Conservation (phyloP, 1,140 invertebrate species). For the Brachionus calyciflorus region DNA sequence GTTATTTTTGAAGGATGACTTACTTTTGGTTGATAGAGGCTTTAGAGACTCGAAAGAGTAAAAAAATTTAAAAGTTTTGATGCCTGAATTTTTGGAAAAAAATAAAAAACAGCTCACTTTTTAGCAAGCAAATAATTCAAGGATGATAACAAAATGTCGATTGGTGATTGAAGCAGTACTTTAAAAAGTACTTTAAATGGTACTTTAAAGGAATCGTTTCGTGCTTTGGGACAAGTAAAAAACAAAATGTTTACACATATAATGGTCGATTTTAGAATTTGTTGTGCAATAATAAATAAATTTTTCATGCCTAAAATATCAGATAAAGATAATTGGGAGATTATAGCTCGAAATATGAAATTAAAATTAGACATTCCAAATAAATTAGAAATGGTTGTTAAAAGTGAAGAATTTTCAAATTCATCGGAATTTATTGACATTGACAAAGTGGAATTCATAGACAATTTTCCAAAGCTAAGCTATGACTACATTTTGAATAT, state of each 20-base stretch:
- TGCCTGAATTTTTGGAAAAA: constrained; percentile 1
- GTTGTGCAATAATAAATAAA: neutral
- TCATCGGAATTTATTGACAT: neutral
- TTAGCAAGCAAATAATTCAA: constrained; percentile 8
- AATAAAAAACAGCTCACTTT: constrained; percentile 1
- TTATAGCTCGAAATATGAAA: neutral
- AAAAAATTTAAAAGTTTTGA: neutral
- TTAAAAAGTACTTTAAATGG: no score
- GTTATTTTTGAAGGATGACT: neutral
- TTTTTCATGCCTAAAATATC: constrained; percentile 4
- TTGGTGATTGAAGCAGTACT: neutral
- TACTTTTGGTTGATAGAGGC: constrained; percentile 14
- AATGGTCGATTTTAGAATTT: neutral
- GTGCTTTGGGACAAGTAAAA: neutral
- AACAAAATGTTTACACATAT: neutral
- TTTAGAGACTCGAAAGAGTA: neutral
- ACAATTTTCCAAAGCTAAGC: neutral
- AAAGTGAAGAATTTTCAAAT: neutral
- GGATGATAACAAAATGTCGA: neutral
- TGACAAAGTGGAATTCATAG: neutral
- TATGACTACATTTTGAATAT: constrained; percentile 19
- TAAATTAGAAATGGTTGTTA: neutral
- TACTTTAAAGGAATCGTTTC: neutral
- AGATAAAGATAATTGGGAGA: constrained; percentile 2
- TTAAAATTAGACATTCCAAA: neutral